Base-by-base conservation (phyloP, 2,888 invertebrate genomes). In the Crossocerus cetratus region DNA sequence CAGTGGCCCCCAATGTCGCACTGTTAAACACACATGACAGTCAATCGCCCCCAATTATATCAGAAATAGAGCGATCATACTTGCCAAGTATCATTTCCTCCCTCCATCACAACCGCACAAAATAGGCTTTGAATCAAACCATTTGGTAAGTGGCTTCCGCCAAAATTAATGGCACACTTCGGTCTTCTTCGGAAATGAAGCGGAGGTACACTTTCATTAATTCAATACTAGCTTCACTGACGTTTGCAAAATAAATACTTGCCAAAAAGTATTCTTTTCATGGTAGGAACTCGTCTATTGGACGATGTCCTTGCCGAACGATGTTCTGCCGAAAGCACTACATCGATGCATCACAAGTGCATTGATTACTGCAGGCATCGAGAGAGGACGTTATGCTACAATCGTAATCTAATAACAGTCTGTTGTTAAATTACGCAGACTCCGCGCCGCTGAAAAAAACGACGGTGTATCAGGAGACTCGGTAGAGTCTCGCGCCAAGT, bases 1-100 rank as follows among this genome's bases (percentile, higher is more conserved):
- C 21, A 95, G 86, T 0, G 94, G 94, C 0, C 94, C 94, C 94
- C 94, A 8, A 93, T 94, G 88, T 94, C 94, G 8, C 94, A 94
- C 91, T 94, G 86, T 83, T 69, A 84, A 45, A 45, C 16, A 73
- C 11, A 45, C 11, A 45, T 14, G 0, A 32, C 3, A 45, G 14
- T 45, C 14, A 2, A 0, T 32, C 3, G 45, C 2, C 45, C 45
- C 45, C 16, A 16, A 45, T 45, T 45, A 13, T n/a, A 45, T 45
- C 5, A 3, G 45, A 45, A 45, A 45, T 45, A n/a, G 45, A 45
- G 5, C 0, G 14, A 45, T n/a, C 2, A 55, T 85, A 92, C 92
- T 87, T 91, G 91, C 67, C 93, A 93, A 0, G 93, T 92, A 74
- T 93, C 93, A 44, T 90, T 90, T n/a, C 88, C 89, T 0, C 73